phyloP scores from a whole-genome alignment of 2,888 invertebrate genomes.

The Drosophila barbarae region DNA sequence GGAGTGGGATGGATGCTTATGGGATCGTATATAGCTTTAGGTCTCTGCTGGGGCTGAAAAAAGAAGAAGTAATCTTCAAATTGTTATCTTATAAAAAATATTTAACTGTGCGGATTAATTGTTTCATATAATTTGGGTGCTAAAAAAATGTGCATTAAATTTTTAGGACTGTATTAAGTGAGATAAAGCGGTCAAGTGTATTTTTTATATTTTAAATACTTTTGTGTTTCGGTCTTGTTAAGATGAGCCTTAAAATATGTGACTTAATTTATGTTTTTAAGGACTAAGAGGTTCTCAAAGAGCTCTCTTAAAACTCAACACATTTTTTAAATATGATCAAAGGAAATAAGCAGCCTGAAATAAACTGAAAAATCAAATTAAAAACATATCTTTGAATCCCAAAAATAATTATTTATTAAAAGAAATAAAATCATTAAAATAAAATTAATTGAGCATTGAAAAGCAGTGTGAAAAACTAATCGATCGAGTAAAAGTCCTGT shows the following conservation, averaged over 20 bases:
- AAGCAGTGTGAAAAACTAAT: background rate
- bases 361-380: background rate
- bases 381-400: background rate
- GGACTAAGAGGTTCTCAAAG: background rate
- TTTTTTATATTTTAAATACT: background rate
- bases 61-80: background rate
- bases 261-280: background rate
- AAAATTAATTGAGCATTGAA: background rate
- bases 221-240: background rate
- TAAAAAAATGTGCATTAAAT: conserved; percentile 3
- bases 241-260: background rate
- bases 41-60: conserved; percentile 1
- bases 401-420: background rate
- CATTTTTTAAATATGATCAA: too few relatives aligned
- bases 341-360: background rate
- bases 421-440: background rate
- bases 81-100: conserved; percentile 7
- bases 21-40: conserved; percentile 23
- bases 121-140: conserved; percentile 1
- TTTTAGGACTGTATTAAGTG: conserved; percentile 1
- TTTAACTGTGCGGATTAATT: conserved; percentile 13
- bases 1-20: conserved; percentile 1
- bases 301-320: background rate
- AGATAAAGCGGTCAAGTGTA: background rate
- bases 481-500: background rate